Evolutionary conservation across 2,888 invertebrate genomes (phyloP).

Genomic region (Lepidochitona cinerea): DNA sequence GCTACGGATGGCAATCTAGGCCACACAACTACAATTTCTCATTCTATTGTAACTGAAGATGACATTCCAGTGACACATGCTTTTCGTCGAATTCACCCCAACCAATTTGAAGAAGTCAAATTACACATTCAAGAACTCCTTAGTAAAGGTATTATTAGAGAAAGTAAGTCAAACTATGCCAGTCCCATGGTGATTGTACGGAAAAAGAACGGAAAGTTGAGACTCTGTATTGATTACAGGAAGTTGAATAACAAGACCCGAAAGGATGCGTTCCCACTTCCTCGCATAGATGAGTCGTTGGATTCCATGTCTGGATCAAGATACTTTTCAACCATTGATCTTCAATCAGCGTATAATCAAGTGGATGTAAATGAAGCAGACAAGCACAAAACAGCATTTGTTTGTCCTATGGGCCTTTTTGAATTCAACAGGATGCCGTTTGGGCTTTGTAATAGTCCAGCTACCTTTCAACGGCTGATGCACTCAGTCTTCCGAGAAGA

Average conservation of each 20-base stretch:
- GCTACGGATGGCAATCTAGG: not conserved
- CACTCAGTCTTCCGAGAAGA: constrained; percentile 11
- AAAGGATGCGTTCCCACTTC: constrained; percentile 11
- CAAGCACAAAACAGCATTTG: constrained; percentile 13
- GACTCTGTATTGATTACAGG: constrained; percentile 11
- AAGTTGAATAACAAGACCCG: constrained; percentile 6
- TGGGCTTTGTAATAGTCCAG: constrained; percentile 15
- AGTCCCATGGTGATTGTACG: constrained; percentile 2
- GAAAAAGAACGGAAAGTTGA: constrained; percentile 2
- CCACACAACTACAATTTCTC: not conserved
- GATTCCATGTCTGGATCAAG: constrained; percentile 5
- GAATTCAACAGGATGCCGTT: constrained; percentile 22
- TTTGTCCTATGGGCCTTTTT: constrained; percentile 13
- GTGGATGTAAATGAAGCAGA: not conserved
- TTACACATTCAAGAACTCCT: not conserved
- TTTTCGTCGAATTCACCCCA: constrained; percentile 1
- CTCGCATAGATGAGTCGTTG: constrained; percentile 10
- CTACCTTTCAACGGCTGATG: constrained; percentile 25
- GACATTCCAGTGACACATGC: not conserved
- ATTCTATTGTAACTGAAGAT: not conserved
- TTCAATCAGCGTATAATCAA: constrained; percentile 10
- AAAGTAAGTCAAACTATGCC: not conserved
- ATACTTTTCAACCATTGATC: constrained; percentile 12
- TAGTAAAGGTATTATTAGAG: not conserved
- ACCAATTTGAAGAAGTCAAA: constrained; percentile 4